Percentiles rank a stretch among this genome's conserved stretches.
These are phyloP conservation scores for Marasmarcha lunaedactyla DNA, from an alignment of 2,888 invertebrate species.

Conservation along the genomic window DNA sequence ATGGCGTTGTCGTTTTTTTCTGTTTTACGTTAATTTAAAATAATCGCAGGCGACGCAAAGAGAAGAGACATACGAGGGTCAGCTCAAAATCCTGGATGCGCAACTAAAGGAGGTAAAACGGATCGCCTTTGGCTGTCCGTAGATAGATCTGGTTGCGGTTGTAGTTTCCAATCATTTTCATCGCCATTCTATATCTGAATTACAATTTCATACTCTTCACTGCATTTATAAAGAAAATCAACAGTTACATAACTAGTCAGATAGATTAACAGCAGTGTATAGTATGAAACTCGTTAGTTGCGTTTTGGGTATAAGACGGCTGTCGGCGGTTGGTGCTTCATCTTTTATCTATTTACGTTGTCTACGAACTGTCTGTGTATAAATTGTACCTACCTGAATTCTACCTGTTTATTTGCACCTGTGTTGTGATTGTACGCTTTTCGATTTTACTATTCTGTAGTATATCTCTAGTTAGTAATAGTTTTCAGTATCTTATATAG, in stretches of 20 bases:
- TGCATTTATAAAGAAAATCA: too few species aligned
- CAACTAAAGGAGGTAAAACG: constrained; percentile 92
- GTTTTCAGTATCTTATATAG: too few species aligned
- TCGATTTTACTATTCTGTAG: constrained; percentile 10
- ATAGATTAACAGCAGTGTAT: constrained; percentile 15
- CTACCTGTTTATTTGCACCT: constrained; percentile 33
- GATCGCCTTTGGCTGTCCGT: constrained; percentile 28
- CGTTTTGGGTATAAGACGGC: constrained; percentile 47
- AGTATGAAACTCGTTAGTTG: constrained; percentile 19
- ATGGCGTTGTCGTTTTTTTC: constrained; percentile 55
- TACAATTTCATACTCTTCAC: constrained; percentile 6
- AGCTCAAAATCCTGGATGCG: constrained; percentile 89
- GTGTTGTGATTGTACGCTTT: constrained; percentile 56
- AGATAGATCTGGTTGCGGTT: constrained; percentile 57
- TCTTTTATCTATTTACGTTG: constrained; percentile 47
- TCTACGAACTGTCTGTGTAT: constrained; percentile 44
- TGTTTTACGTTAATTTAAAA: constrained; percentile 58
- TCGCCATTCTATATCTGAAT: constrained; percentile 39
- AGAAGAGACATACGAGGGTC: constrained; percentile 93
- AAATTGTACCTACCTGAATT: constrained; percentile 39
- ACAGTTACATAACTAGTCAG: too few species aligned
- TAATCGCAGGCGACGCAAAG: constrained; percentile 90
- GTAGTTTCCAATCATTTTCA: constrained; percentile 50
- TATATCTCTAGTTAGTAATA: constrained; percentile 7
- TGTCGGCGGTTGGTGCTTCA: constrained; percentile 67